Evolutionary conservation across 2,797 vertebrate species (phyloP).

Genomic region (Neoniphon sammara): DNA sequence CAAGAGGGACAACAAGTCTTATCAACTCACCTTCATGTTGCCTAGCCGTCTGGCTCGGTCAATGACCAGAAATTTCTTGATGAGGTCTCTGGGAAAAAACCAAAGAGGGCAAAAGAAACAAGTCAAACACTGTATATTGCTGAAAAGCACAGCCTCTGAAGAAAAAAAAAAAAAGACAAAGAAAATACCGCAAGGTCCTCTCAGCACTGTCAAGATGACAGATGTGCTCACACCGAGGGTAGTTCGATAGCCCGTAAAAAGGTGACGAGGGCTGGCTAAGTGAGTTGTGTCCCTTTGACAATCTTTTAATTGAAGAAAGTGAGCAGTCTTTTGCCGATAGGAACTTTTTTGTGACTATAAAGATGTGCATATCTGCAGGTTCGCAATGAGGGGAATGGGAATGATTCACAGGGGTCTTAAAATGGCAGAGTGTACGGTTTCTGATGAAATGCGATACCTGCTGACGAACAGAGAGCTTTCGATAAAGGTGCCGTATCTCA

Average conservation of each 20-base stretch:
- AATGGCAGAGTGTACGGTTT: slow-evolving; percentile 17
- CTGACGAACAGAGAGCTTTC: slow-evolving; percentile 16
- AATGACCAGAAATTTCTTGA: slow-evolving; percentile 95
- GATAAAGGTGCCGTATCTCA: slow-evolving; percentile 27
- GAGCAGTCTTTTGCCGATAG: background rate
- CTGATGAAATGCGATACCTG: slow-evolving; percentile 23
- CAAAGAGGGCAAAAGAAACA: slow-evolving; percentile 2
- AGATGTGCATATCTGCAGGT: background rate
- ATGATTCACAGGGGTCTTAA: slow-evolving; percentile 25
- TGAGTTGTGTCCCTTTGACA: slow-evolving; percentile 36
- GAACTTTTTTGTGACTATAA: slow-evolving; percentile 11
- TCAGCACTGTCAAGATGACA: slow-evolving; percentile 36
- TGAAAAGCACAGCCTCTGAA: background rate
- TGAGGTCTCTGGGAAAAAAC: slow-evolving; percentile 88
- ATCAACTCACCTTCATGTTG: slow-evolving; percentile 93
- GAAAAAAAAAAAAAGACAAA: background rate
- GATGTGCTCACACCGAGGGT: slow-evolving; percentile 5
- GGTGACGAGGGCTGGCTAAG: background rate
- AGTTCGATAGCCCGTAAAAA: background rate
- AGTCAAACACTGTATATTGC: slow-evolving; percentile 6
- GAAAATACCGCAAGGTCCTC: background rate
- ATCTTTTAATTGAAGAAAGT: slow-evolving; percentile 45
- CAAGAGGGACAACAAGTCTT: slow-evolving; percentile 25
- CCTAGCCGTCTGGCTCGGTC: slow-evolving; percentile 92
- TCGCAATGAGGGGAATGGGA: background rate